Percentiles rank a stretch among this genome's conserved stretches.
Conservation (phyloP, 1,140 invertebrate species). For the Zaprionus davidi region DNA sequence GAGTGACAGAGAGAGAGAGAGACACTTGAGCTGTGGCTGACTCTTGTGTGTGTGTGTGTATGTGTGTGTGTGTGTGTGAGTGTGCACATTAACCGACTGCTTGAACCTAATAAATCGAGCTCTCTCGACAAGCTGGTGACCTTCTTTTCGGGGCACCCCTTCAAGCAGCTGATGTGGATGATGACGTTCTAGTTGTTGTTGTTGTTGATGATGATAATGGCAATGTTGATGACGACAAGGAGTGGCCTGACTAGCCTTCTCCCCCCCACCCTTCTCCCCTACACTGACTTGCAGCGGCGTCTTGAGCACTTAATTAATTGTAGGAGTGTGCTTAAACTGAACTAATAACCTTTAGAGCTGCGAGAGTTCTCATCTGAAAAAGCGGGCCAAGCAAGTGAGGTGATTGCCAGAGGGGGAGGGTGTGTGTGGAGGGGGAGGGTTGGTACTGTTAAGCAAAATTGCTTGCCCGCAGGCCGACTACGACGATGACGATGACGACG, state of each 20-base stretch:
- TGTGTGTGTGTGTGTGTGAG: constrained; percentile 27
- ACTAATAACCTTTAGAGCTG: constrained; percentile 78
- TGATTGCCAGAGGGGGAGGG: not conserved
- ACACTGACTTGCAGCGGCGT: constrained; percentile 63
- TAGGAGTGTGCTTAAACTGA: constrained; percentile 74
- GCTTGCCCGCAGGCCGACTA: constrained; percentile 32
- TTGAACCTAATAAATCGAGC: constrained; percentile 81
- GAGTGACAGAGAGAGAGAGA: constrained; percentile 11
- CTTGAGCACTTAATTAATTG: constrained; percentile 81
- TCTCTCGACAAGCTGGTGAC: constrained; percentile 69
- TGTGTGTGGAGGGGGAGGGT: not conserved
- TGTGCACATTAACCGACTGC: constrained; percentile 58
- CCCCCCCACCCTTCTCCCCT: constrained; percentile 1
- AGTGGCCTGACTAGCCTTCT: constrained; percentile 32
- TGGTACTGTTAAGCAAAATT: constrained; percentile 38
- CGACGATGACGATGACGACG: not conserved
- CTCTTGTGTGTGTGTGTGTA: constrained; percentile 1
- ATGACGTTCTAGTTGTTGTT: constrained; percentile 6
- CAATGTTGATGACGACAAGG: constrained; percentile 38
- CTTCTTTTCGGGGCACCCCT: constrained; percentile 61
- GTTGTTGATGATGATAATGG: constrained; percentile 22
- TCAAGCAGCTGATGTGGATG: constrained; percentile 19
- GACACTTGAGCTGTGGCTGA: constrained; percentile 55
- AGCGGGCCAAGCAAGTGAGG: constrained; percentile 26
- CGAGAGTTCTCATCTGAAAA: not conserved